Percentiles rank a stretch among this genome's conserved stretches.
These are phyloP conservation scores for Sesamia nonagrioides DNA, from an alignment of 1,140 invertebrate species.

Conservation along the genomic window DNA sequence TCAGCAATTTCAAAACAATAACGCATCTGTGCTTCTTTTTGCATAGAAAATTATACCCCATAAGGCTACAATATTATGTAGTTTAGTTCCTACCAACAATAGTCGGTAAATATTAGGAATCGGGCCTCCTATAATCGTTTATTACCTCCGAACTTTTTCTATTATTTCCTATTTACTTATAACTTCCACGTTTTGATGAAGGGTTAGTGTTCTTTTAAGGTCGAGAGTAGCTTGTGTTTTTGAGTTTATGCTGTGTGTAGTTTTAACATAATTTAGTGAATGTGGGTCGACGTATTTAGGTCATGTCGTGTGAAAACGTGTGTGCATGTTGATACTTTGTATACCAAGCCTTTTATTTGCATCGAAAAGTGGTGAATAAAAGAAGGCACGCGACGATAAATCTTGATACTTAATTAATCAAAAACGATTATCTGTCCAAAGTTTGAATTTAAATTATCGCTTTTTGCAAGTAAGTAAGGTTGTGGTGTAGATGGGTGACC, in stretches of 20 bases:
- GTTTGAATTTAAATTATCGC: too few relatives aligned
- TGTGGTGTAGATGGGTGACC: too few relatives aligned
- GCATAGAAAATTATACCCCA: too few relatives aligned
- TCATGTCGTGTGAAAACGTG: not conserved
- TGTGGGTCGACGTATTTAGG: not conserved
- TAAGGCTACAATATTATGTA: not conserved
- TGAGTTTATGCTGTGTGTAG: not conserved
- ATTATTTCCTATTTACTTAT: slow-evolving; percentile 8
- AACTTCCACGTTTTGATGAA: slow-evolving; percentile 1
- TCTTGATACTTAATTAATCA: too few relatives aligned
- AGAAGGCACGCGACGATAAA: too few relatives aligned
- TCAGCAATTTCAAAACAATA: too few relatives aligned
- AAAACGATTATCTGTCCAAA: too few relatives aligned
- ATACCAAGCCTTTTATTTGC: too few relatives aligned
- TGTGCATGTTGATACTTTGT: too few relatives aligned
- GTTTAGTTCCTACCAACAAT: not conserved
- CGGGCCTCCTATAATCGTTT: not conserved
- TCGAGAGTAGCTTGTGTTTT: not conserved
- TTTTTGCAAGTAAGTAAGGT: too few relatives aligned
- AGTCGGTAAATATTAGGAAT: not conserved
- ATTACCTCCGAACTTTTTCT: not conserved
- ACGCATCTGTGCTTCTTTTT: too few relatives aligned
- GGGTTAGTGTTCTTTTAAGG: not conserved
- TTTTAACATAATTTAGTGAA: not conserved
- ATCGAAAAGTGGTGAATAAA: too few relatives aligned